Evolutionary conservation across 1,140 invertebrate genomes (phyloP).

Genomic region (Drosophila watanabei): DNA sequence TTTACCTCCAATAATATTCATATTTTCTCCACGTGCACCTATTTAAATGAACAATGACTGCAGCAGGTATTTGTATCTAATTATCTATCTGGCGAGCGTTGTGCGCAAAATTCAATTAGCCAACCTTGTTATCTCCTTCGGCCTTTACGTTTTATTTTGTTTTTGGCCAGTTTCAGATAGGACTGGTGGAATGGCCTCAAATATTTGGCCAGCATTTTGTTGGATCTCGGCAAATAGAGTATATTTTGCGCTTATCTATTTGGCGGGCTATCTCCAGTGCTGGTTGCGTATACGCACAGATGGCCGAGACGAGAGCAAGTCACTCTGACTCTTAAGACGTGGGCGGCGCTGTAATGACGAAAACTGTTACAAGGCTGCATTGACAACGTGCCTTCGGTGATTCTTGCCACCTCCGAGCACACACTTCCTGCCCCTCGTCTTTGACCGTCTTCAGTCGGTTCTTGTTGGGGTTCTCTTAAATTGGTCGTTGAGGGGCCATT

Average conservation of each 20-base stretch:
- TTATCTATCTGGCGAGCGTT: slow-evolving; percentile 31
- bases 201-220: slow-evolving; percentile 46
- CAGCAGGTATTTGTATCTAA: slow-evolving; percentile 31
- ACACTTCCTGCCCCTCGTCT: slow-evolving; percentile 21
- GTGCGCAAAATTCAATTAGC: slow-evolving; percentile 62
- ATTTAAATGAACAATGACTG: slow-evolving; percentile 31
- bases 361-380: slow-evolving; percentile 78
- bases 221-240: slow-evolving; percentile 46
- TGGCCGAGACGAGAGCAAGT: slow-evolving; percentile 36
- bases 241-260: slow-evolving; percentile 30
- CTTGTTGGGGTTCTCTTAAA: slow-evolving; percentile 49
- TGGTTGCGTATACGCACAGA: slow-evolving; percentile 71
- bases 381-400: slow-evolving; percentile 51
- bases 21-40: slow-evolving; percentile 12
- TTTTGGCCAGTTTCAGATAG: slow-evolving; percentile 40
- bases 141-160: neutral
- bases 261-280: slow-evolving; percentile 29
- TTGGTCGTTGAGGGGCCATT: slow-evolving; percentile 49
- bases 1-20: neutral
- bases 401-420: slow-evolving; percentile 1
- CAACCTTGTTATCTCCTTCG: slow-evolving; percentile 46
- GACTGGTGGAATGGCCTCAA: slow-evolving; percentile 34
- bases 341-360: slow-evolving; percentile 51
- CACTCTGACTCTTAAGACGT: slow-evolving; percentile 36
- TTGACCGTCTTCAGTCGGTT: too few relatives aligned